Evolutionary conservation across 2,113 vertebrate species (phyloP).

Genomic region (Microtus ochrogaster): DNA sequence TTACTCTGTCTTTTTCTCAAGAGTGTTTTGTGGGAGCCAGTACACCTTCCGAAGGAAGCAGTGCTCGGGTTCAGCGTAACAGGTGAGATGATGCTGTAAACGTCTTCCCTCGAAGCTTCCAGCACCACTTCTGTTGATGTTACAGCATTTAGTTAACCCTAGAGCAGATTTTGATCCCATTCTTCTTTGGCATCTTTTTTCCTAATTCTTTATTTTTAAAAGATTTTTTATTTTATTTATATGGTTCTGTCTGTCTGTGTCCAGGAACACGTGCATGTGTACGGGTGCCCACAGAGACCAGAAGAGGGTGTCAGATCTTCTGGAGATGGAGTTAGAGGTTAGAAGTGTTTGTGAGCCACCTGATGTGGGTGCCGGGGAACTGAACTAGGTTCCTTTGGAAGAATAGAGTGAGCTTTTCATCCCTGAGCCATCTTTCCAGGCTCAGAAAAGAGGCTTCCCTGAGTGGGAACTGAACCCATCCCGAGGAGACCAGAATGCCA

Average conservation of each 20-base stretch:
- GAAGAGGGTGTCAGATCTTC: neutral
- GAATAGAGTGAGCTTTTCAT: neutral
- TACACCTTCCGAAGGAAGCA: conserved; percentile 87
- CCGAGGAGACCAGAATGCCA: neutral
- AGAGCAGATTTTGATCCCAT: neutral
- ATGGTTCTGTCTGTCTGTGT: neutral
- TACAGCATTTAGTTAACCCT: neutral
- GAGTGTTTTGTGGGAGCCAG: conserved; percentile 91
- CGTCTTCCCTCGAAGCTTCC: fast-evolving
- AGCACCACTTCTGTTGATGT: neutral
- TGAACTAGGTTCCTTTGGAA: neutral
- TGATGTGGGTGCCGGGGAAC: neutral
- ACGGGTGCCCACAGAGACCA: neutral
- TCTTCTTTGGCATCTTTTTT: neutral
- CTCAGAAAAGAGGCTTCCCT: neutral
- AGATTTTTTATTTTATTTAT: neutral
- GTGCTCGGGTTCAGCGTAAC: conserved; percentile 85
- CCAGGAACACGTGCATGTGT: neutral
- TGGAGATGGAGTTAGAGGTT: neutral
- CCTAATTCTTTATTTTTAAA: neutral
- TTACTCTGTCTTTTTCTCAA: conserved; percentile 68
- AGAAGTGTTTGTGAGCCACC: neutral
- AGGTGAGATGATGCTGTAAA: conserved; percentile 80
- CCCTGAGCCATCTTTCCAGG: neutral
- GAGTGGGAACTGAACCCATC: neutral